These are phyloP conservation scores for Bathynomus jamesi DNA, from an alignment of 1,140 invertebrate genomes.

Conservation along the genomic window DNA sequence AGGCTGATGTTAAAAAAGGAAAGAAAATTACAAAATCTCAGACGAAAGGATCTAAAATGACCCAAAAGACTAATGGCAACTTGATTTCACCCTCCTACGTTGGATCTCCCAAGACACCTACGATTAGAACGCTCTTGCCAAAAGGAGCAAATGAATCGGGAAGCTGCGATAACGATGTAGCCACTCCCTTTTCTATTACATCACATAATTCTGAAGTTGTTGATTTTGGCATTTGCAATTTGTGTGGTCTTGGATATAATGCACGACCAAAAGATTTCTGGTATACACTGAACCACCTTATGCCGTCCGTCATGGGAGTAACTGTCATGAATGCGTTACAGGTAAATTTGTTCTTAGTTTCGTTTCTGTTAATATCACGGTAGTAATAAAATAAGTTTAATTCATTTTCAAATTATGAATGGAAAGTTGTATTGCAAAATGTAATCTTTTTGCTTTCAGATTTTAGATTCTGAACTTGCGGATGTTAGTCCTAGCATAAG, in stretches of 20 bases:
- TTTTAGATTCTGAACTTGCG: background rate
- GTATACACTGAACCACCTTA: background rate
- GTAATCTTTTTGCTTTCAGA: background rate
- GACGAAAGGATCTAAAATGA: no score
- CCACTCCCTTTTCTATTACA: no score
- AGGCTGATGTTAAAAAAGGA: no score
- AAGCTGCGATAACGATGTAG: no score
- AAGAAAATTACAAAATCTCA: no score
- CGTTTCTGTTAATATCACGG: background rate
- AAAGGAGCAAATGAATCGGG: background rate
- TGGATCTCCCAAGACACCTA: background rate
- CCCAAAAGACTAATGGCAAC: no score
- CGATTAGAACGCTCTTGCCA: background rate
- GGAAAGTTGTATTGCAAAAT: no score
- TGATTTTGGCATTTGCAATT: background rate
- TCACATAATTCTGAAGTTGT: background rate
- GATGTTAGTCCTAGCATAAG: background rate
- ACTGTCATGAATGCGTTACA: background rate
- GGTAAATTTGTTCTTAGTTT: background rate
- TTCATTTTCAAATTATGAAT: no score
- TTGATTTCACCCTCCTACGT: no score
- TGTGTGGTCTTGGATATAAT: background rate
- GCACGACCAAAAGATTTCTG: background rate
- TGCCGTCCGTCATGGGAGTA: background rate
- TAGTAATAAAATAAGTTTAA: background rate